These are phyloP conservation scores for Polia nebulosa DNA, from an alignment of 2,888 invertebrate species.

Conservation along the genomic window DNA sequence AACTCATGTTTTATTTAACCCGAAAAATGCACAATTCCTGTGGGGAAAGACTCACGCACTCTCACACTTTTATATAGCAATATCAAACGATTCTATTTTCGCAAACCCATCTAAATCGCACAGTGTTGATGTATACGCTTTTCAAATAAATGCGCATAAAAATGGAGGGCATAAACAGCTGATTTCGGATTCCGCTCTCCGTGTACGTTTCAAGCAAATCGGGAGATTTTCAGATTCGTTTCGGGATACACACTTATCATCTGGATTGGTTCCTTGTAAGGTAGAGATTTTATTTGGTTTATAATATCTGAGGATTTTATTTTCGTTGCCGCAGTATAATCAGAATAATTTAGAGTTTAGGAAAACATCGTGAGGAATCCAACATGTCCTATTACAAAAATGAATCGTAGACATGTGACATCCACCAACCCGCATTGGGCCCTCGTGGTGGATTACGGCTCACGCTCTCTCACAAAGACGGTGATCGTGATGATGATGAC, in stretches of 20 bases:
- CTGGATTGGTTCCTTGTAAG: conserved; percentile 37
- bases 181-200: conserved; percentile 49
- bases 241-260: conserved; percentile 42
- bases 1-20: too few species aligned
- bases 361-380: too few species aligned
- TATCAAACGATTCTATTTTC: conserved; percentile 14
- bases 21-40: too few species aligned
- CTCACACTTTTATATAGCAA: conserved; percentile 5
- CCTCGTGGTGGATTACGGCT: too few species aligned
- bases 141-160: conserved; percentile 57
- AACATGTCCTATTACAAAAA: too few species aligned
- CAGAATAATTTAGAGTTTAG: too few species aligned
- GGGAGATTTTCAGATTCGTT: conserved; percentile 48
- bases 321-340: background rate
- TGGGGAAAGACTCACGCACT: too few species aligned
- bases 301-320: background rate
- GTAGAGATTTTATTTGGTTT: conserved; percentile 18
- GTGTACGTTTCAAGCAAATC: conserved; percentile 41
- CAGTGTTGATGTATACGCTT: conserved; percentile 28
- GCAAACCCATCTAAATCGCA: conserved; percentile 31
- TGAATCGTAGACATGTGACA: too few species aligned
- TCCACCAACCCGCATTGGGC: too few species aligned
- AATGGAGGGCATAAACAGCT: conserved; percentile 44
- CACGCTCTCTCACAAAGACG: too few species aligned
- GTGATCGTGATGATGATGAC: too few species aligned